Evolutionary conservation across 1,140 invertebrate genomes (phyloP).

Genomic region (Daktulosphaira vitifoliae): DNA sequence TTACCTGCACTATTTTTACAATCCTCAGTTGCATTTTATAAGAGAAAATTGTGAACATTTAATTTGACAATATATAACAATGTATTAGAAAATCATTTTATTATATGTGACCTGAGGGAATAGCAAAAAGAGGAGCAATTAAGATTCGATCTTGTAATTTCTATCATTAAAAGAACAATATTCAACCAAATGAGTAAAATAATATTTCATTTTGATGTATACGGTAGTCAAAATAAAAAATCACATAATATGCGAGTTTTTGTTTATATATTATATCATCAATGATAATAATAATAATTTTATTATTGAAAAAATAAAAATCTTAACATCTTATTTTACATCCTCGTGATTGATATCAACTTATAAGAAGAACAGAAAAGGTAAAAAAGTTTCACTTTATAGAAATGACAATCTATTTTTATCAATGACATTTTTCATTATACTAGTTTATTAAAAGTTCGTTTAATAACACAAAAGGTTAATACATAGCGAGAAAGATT

Average conservation of each 20-base stretch:
- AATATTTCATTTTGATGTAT: slow-evolving; percentile 42
- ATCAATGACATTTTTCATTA: too few relatives aligned
- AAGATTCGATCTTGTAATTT: slow-evolving; percentile 41
- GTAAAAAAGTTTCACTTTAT: too few relatives aligned
- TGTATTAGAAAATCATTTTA: slow-evolving; percentile 36
- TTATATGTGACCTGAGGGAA: slow-evolving; percentile 43
- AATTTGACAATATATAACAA: slow-evolving; percentile 43
- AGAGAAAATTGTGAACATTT: slow-evolving; percentile 42
- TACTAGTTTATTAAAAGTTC: too few relatives aligned
- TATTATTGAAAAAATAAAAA: too few relatives aligned
- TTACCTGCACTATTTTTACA: slow-evolving; percentile 40
- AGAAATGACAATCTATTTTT: too few relatives aligned
- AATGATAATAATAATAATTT: slow-evolving; percentile 37
- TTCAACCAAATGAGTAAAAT: slow-evolving; percentile 36
- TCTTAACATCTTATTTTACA: too few relatives aligned
- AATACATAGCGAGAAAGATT: too few relatives aligned
- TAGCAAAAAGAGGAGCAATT: slow-evolving; percentile 40
- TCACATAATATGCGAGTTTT: too few relatives aligned
- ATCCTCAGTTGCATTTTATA: slow-evolving; percentile 41
- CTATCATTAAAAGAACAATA: slow-evolving; percentile 35
- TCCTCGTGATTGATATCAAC: too few relatives aligned
- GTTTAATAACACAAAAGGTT: too few relatives aligned
- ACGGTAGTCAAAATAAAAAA: slow-evolving; percentile 43
- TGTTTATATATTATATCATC: too few relatives aligned
- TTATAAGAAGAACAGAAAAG: too few relatives aligned